Conservation (phyloP, 2,888 invertebrate species). For the Cremastinae sp. region DNA sequence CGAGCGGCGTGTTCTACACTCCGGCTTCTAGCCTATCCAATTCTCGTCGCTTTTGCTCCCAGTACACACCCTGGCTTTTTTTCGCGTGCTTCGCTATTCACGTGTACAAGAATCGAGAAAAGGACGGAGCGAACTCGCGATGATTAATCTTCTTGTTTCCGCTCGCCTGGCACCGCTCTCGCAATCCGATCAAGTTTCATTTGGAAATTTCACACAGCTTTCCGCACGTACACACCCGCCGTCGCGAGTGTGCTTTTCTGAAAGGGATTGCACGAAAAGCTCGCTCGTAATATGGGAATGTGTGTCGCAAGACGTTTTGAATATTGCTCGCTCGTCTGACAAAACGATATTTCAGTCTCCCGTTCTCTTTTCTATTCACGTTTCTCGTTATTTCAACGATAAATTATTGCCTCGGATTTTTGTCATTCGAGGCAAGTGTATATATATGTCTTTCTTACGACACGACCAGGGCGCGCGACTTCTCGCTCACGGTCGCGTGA, state of each 20-base stretch:
- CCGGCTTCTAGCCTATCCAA: not conserved
- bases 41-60: not conserved
- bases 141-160: constrained; percentile 53
- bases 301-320: constrained; percentile 29
- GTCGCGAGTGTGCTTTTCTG: constrained; percentile 7
- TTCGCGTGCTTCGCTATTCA: constrained; percentile 2
- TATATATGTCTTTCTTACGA: constrained; percentile 6
- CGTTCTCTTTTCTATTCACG: not conserved
- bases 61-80: not conserved
- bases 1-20: constrained; percentile 26
- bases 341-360: not conserved
- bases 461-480: no score
- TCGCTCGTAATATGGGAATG: not conserved
- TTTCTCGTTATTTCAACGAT: not conserved
- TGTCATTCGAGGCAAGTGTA: not conserved
- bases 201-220: constrained; percentile 42
- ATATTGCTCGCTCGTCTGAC: constrained; percentile 13
- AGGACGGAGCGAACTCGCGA: constrained; percentile 10
- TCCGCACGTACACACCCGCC: no score
- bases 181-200: constrained; percentile 53
- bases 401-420: constrained; percentile 15
- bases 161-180: constrained; percentile 29
- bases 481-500: no score
- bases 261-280: constrained; percentile 23
- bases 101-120: constrained; percentile 31